phyloP scores from a whole-genome alignment of 30 jellyfish, hydroid and myxozoan genomes.

The Haliclystus octoradiatus region DNA sequence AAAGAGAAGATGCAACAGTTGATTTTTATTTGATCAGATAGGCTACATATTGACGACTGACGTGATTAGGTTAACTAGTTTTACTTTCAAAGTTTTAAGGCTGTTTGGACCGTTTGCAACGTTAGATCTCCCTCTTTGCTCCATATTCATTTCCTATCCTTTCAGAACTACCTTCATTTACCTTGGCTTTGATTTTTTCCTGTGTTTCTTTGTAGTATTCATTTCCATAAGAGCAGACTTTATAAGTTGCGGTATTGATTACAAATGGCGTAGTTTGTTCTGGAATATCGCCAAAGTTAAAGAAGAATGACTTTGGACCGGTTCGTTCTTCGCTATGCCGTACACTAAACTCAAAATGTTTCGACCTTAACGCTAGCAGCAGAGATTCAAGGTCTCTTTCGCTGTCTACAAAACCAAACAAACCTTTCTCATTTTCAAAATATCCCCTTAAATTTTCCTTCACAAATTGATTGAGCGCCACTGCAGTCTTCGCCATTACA shows the following conservation, averaged over 20 bases:
- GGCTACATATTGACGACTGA: too few species aligned
- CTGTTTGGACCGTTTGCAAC: too few species aligned
- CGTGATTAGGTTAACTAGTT: too few species aligned
- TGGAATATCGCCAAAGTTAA: neutral
- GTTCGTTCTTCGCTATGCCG: constrained; percentile 1
- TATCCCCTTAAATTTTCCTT: neutral
- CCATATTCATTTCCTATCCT: too few species aligned
- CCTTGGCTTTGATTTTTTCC: neutral
- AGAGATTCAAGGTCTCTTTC: neutral
- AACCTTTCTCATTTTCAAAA: neutral
- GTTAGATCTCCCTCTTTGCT: too few species aligned
- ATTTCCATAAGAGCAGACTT: neutral
- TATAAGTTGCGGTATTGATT: neutral
- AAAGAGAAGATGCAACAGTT: too few species aligned
- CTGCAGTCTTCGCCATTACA: neutral
- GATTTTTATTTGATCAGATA: too few species aligned
- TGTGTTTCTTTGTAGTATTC: neutral
- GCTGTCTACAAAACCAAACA: neutral
- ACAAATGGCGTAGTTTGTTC: neutral
- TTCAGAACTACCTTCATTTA: too few species aligned
- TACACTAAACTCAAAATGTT: neutral
- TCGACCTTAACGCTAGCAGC: neutral
- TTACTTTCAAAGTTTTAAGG: too few species aligned
- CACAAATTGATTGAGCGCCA: neutral
- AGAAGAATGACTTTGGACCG: neutral